phyloP scores from a whole-genome alignment of 2,888 invertebrate genomes.

The Thumatha senex region DNA sequence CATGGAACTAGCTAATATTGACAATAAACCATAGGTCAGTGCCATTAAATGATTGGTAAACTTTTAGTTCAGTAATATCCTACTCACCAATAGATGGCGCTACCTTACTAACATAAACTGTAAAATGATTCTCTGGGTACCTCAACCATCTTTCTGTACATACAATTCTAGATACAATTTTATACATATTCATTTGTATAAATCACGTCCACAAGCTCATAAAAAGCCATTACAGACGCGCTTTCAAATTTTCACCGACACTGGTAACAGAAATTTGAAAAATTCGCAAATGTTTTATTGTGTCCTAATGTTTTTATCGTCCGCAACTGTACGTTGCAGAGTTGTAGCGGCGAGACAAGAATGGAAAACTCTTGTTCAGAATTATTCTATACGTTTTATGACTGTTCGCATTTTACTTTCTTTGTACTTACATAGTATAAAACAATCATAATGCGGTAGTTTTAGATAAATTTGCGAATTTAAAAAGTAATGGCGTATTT shows the following conservation, averaged over 20 bases:
- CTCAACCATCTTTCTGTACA: no score
- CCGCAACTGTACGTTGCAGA: slow-evolving; percentile 34
- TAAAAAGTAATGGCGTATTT: no score
- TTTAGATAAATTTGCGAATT: no score
- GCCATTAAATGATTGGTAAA: no score
- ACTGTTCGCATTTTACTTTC: slow-evolving; percentile 13
- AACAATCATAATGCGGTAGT: background rate
- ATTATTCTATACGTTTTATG: slow-evolving; percentile 15
- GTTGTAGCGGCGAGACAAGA: slow-evolving; percentile 37
- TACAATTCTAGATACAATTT: slow-evolving; percentile 21
- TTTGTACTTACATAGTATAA: background rate
- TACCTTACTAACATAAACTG: slow-evolving; percentile 9
- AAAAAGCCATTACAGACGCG: slow-evolving; percentile 54
- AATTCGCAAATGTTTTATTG: slow-evolving; percentile 62
- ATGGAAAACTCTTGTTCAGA: slow-evolving; percentile 68
- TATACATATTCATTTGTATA: slow-evolving; percentile 57
- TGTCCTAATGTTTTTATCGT: slow-evolving; percentile 54
- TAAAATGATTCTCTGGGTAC: slow-evolving; percentile 1
- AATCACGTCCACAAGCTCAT: slow-evolving; percentile 59
- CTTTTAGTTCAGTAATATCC: slow-evolving; percentile 1
- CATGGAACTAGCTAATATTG: no score
- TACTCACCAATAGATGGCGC: slow-evolving; percentile 45
- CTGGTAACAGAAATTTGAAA: slow-evolving; percentile 56
- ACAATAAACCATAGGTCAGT: no score
- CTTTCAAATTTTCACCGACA: slow-evolving; percentile 57